Evolutionary conservation across 2,888 invertebrate genomes (phyloP).

Genomic region (Plemyria rubiginata): DNA sequence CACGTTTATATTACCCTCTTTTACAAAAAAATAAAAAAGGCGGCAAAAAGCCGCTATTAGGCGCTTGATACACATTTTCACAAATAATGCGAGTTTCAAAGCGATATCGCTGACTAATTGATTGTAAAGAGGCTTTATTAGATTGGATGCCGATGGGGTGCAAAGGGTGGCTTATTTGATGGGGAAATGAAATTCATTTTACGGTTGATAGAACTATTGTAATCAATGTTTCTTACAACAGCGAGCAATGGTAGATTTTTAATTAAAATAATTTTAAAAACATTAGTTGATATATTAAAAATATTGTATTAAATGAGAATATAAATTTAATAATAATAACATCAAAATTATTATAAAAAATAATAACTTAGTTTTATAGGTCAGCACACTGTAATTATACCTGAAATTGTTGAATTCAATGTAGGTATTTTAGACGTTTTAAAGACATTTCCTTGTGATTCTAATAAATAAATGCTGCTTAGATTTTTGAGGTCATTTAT

Average conservation of each 20-base stretch:
- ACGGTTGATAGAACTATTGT: constrained; percentile 32
- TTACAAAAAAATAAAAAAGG: constrained; percentile 69
- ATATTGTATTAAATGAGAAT: too few relatives aligned
- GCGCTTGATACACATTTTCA: constrained; percentile 55
- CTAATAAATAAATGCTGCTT: background rate
- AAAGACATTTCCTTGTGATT: too few relatives aligned
- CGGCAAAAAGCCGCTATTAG: constrained; percentile 69
- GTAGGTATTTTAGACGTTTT: too few relatives aligned
- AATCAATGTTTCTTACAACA: constrained; percentile 33
- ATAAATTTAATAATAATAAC: too few relatives aligned
- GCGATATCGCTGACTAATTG: constrained; percentile 79
- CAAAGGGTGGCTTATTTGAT: constrained; percentile 44
- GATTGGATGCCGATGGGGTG: constrained; percentile 66
- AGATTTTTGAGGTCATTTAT: background rate
- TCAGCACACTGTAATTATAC: too few relatives aligned
- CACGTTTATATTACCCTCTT: constrained; percentile 79
- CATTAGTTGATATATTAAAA: too few relatives aligned
- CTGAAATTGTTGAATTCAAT: too few relatives aligned
- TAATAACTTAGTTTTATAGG: too few relatives aligned
- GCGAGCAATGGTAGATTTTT: constrained; percentile 16
- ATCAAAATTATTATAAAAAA: too few relatives aligned
- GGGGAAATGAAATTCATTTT: constrained; percentile 45
- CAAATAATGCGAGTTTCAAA: constrained; percentile 66
- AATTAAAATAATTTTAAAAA: background rate
- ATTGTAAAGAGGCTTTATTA: constrained; percentile 63